These are phyloP conservation scores for Poecilia gillii DNA, from an alignment of 2,797 vertebrate species.

Conservation along the genomic window DNA sequence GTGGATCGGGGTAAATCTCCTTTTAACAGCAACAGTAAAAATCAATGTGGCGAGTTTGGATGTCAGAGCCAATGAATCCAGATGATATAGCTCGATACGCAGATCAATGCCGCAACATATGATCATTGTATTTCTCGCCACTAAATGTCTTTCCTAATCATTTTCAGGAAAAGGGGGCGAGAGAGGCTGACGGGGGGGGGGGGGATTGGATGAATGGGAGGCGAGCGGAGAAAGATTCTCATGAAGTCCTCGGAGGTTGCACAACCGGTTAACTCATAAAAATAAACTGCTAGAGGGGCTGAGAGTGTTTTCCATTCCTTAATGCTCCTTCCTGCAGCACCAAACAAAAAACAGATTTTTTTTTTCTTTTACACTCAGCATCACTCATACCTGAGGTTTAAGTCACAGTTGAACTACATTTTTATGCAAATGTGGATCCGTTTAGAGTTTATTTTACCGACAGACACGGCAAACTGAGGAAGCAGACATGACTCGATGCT, in stretches of 20 bases:
- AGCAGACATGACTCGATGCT: conserved; percentile 13
- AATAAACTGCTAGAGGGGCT: conserved; percentile 27
- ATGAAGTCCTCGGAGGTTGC: conserved; percentile 17
- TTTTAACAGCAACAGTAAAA: conserved; percentile 60
- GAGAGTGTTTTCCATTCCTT: conserved; percentile 42
- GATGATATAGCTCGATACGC: conserved; percentile 61
- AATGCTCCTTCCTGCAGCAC: conserved; percentile 32
- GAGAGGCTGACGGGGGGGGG: conserved; percentile 20
- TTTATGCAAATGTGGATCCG: conserved; percentile 31
- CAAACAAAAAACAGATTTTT: conserved; percentile 34
- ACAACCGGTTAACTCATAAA: conserved; percentile 40
- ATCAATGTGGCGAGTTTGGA: conserved; percentile 69
- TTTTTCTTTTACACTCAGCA: conserved; percentile 16
- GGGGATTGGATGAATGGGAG: conserved; percentile 10
- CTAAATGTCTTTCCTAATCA: conserved; percentile 63
- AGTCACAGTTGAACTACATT: conserved; percentile 33
- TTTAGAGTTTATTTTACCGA: conserved; percentile 10
- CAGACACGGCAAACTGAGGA: conserved; percentile 7
- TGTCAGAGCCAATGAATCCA: conserved; percentile 62
- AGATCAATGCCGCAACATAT: conserved; percentile 71
- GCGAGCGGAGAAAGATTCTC: conserved; percentile 25
- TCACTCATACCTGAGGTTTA: conserved; percentile 44
- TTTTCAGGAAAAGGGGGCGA: conserved; percentile 35
- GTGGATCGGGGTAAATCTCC: conserved; percentile 50
- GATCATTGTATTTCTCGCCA: conserved; percentile 64